Base-by-base conservation (phyloP, 2,888 invertebrate species). In the Creontiades dilutus region DNA sequence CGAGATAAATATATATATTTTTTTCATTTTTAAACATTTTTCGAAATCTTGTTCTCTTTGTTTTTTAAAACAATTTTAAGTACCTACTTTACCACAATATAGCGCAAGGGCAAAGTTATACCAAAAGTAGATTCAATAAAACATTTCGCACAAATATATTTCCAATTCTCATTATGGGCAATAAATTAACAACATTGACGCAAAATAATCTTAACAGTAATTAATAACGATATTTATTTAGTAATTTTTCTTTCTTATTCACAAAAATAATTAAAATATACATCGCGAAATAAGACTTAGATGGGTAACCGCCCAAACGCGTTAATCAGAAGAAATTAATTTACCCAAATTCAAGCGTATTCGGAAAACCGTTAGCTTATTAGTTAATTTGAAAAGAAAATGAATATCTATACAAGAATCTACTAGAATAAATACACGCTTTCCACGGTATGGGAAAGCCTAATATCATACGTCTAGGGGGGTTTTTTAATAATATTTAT, bases 391-490 rank as follows among this genome's bases (percentile, higher is more conserved):
- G 23, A 82, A 82, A 12, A 82, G 52, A 47, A 7, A 47, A 80
- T 27, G n/a, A n/a, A 48, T 23, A 5, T 48, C 13, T 48, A 27
- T 52, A 37, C 27, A 47, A n/a, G 47, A 81, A 23, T 48, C 9
- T 14, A 82, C 55, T 16, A 82, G n/a, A 80, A 47, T 80, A 80
- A 47, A 46, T 52, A 52, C 19, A 23, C 19, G 1, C 12, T 52
- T 82, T 27, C 13, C 52, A 82, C 82, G n/a, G 19, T 14, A 52
- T 16, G 52, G 82, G 52, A 82, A 82, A 82, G 52, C 23, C n/a
- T 52, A 52, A 52, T 48, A 48, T 82, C 16, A 52, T 19, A 82
- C 52, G 48, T 52, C 48, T 52, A 16, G 9, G 14, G 11, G 9
- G 12, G 9, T 81, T 52, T 52, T 80, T 9, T 19, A 78, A 37